Percentiles rank a stretch among this genome's conserved stretches.
Conservation (phyloP, 2,888 invertebrate genomes). For the Drosophila rellima region DNA sequence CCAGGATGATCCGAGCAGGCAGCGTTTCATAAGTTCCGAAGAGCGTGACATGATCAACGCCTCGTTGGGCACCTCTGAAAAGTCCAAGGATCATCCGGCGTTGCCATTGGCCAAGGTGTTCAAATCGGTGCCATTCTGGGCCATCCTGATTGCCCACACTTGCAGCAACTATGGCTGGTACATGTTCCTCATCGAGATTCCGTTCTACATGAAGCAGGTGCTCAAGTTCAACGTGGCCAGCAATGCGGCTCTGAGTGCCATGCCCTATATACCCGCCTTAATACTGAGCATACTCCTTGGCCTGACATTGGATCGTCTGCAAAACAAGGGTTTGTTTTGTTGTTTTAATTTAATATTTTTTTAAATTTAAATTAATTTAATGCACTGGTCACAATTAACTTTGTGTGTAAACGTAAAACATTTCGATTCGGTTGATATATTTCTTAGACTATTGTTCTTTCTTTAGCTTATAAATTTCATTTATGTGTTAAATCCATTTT, state of each 20-base stretch:
- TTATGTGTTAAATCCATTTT: too few relatives aligned
- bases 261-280: conserved; percentile 93
- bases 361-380: too few relatives aligned
- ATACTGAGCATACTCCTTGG: conserved; percentile 91
- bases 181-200: conserved; percentile 93
- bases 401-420: too few relatives aligned
- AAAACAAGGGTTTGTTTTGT: conserved; percentile 86
- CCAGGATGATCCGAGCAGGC: conserved; percentile 90
- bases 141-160: conserved; percentile 91
- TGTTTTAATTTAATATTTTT: too few relatives aligned
- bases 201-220: conserved; percentile 92
- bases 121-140: conserved; percentile 90
- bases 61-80: conserved; percentile 86
- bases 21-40: conserved; percentile 88
- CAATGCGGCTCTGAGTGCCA: conserved; percentile 91
- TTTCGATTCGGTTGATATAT: too few relatives aligned
- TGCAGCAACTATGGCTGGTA: conserved; percentile 95
- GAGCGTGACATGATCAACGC: conserved; percentile 89
- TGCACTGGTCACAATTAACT: too few relatives aligned
- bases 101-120: conserved; percentile 91
- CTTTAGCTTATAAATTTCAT: too few relatives aligned
- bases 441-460: too few relatives aligned
- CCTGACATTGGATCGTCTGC: conserved; percentile 89
- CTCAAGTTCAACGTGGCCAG: conserved; percentile 91
- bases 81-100: conserved; percentile 86